Percentiles rank a stretch among this genome's conserved stretches.
These are phyloP conservation scores for Ctenopoma kingsleyae DNA, from an alignment of 2,797 vertebrate genomes.

Conservation along the genomic window DNA sequence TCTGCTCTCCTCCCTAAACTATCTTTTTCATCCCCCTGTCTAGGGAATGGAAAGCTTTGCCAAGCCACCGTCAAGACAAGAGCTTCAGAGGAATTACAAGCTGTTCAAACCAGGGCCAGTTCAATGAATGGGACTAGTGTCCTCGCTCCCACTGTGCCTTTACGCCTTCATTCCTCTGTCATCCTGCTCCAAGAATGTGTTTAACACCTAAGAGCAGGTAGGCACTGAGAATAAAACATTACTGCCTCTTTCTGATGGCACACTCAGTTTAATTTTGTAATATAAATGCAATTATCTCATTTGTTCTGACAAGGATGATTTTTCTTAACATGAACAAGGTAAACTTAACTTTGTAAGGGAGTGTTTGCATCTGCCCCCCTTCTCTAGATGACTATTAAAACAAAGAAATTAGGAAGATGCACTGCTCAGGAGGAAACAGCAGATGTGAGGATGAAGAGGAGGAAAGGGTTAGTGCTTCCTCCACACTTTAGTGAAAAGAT, in stretches of 20 bases:
- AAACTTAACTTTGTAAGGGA: constrained; percentile 9
- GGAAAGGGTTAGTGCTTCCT: constrained; percentile 29
- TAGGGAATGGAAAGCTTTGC: constrained; percentile 52
- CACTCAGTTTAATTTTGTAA: neutral
- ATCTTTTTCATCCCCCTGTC: constrained; percentile 58
- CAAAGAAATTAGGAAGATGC: constrained; percentile 39
- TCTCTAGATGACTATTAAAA: constrained; percentile 15
- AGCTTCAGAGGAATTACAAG: constrained; percentile 70
- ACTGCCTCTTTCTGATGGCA: constrained; percentile 1
- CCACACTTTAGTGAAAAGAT: constrained; percentile 24
- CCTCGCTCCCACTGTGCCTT: constrained; percentile 48
- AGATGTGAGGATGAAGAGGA: constrained; percentile 27
- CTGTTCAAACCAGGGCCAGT: constrained; percentile 51
- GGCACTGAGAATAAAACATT: constrained; percentile 1
- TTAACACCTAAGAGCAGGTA: constrained; percentile 42
- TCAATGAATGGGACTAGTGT: constrained; percentile 64
- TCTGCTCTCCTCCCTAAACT: constrained; percentile 52
- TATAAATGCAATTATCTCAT: neutral
- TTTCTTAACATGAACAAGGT: neutral
- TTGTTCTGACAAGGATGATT: neutral
- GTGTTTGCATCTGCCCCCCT: constrained; percentile 26
- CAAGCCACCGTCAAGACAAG: constrained; percentile 72
- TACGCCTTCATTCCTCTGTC: constrained; percentile 39
- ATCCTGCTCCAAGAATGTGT: constrained; percentile 38
- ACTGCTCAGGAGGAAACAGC: constrained; percentile 24